Conservation (phyloP, 2,797 vertebrate species). For the Lagodon rhomboides region DNA sequence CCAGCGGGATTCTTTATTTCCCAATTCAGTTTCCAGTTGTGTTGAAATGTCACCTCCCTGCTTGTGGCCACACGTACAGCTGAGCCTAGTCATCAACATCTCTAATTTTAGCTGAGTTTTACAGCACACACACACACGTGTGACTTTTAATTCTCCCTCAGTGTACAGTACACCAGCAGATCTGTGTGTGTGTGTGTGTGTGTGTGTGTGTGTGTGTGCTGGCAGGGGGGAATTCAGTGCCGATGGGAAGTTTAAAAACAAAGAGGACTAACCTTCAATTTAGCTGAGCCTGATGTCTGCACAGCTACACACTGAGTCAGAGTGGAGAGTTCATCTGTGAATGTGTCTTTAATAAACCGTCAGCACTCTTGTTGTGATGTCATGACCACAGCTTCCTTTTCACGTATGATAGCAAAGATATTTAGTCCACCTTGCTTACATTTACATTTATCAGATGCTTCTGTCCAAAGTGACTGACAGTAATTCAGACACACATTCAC, state of each 20-base stretch:
- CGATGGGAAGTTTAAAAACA: conserved; percentile 43
- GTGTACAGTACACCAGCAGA: neutral
- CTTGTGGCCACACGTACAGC: conserved; percentile 48
- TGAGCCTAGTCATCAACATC: conserved; percentile 40
- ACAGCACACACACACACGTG: conserved; percentile 1
- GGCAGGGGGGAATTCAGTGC: conserved; percentile 18
- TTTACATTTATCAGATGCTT: no score
- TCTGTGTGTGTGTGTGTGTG: conserved; percentile 1
- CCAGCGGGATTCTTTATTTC: conserved; percentile 16
- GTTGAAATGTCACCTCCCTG: conserved; percentile 46
- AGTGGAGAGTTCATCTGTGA: neutral
- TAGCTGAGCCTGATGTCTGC: conserved; percentile 35
- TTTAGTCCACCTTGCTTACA: no score
- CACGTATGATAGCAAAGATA: neutral
- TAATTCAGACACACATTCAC: no score
- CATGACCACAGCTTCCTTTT: neutral
- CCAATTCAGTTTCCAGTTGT: conserved; percentile 40
- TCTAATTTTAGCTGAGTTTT: conserved; percentile 61
- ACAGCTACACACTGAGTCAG: conserved; percentile 11
- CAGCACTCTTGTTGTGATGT: neutral
- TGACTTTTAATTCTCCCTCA: conserved; percentile 2
- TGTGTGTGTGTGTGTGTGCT: conserved; percentile 16
- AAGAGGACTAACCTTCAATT: conserved; percentile 47
- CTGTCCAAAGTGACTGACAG: no score
- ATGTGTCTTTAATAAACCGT: neutral